These are phyloP conservation scores for Drosophila athabasca DNA, from an alignment of 1,140 invertebrate genomes.

Conservation along the genomic window DNA sequence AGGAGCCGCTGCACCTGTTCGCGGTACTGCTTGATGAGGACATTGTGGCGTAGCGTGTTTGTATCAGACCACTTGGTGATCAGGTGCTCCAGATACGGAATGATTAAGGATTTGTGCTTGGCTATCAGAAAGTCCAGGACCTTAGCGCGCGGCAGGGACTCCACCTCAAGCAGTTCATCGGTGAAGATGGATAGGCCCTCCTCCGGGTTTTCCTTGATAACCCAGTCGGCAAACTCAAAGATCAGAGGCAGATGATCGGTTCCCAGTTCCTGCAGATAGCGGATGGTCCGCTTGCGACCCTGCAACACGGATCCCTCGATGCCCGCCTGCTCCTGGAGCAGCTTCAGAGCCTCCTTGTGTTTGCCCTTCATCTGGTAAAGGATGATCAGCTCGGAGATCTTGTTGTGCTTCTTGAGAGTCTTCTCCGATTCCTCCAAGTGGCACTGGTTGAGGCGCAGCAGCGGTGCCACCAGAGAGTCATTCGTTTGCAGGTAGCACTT, in stretches of 20 bases:
- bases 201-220: slow-evolving; percentile 92
- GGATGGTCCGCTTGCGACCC: slow-evolving; percentile 92
- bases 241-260: slow-evolving; percentile 94
- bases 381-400: slow-evolving; percentile 97
- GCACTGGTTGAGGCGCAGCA: slow-evolving; percentile 97
- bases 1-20: slow-evolving; percentile 85
- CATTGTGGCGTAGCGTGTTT: slow-evolving; percentile 94
- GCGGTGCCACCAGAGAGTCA: slow-evolving; percentile 94
- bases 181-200: slow-evolving; percentile 97
- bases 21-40: slow-evolving; percentile 93
- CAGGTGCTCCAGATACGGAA: slow-evolving; percentile 97
- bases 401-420: slow-evolving; percentile 93
- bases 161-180: slow-evolving; percentile 94
- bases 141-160: slow-evolving; percentile 93
- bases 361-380: slow-evolving; percentile 97
- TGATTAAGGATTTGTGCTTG: slow-evolving; percentile 91
- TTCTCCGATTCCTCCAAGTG: slow-evolving; percentile 97
- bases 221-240: slow-evolving; percentile 97
- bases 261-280: slow-evolving; percentile 96
- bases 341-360: slow-evolving; percentile 95
- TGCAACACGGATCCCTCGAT: slow-evolving; percentile 89
- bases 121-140: slow-evolving; percentile 94
- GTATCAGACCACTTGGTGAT: slow-evolving; percentile 95
- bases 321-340: slow-evolving; percentile 92
- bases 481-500: slow-evolving; percentile 99